Conservation (phyloP, 1,140 invertebrate genomes). For the Neodiprion virginianus region DNA sequence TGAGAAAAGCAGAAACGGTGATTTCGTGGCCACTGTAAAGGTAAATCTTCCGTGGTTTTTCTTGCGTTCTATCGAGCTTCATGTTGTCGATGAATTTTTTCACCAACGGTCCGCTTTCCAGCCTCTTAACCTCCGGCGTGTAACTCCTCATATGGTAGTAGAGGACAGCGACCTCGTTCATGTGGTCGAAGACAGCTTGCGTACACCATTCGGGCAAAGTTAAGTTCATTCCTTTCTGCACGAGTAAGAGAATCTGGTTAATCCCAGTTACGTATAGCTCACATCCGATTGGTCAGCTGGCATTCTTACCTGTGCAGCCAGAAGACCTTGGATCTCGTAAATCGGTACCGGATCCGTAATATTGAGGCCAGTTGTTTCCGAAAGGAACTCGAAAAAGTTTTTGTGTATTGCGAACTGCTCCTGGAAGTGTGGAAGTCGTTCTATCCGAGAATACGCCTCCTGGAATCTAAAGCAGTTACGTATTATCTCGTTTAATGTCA, state of each 20-base stretch:
- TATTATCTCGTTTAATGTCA: not conserved
- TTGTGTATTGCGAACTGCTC: constrained; percentile 53
- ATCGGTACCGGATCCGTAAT: constrained; percentile 54
- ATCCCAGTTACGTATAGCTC: not conserved
- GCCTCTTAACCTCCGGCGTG: constrained; percentile 63
- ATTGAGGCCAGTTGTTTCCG: constrained; percentile 56
- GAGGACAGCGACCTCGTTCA: constrained; percentile 56
- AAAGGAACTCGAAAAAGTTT: constrained; percentile 60
- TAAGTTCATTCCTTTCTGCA: constrained; percentile 62
- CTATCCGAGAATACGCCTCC: constrained; percentile 30
- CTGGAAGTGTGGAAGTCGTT: constrained; percentile 54
- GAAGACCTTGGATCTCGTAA: constrained; percentile 57
- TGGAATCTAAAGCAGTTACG: not conserved
- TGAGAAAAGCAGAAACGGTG: constrained; percentile 70
- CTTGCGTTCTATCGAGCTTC: not conserved
- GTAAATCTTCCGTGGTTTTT: constrained; percentile 59
- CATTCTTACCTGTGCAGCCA: constrained; percentile 56
- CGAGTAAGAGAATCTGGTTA: not conserved
- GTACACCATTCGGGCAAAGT: constrained; percentile 67
- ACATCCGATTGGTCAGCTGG: not conserved
- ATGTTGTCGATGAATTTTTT: constrained; percentile 35
- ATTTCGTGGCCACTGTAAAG: constrained; percentile 73
- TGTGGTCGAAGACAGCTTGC: constrained; percentile 61
- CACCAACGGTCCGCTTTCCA: constrained; percentile 63
- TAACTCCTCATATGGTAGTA: constrained; percentile 65